These are phyloP conservation scores for Porphyrio hochstetteri DNA, from an alignment of 2,113 vertebrate species.

Conservation along the genomic window DNA sequence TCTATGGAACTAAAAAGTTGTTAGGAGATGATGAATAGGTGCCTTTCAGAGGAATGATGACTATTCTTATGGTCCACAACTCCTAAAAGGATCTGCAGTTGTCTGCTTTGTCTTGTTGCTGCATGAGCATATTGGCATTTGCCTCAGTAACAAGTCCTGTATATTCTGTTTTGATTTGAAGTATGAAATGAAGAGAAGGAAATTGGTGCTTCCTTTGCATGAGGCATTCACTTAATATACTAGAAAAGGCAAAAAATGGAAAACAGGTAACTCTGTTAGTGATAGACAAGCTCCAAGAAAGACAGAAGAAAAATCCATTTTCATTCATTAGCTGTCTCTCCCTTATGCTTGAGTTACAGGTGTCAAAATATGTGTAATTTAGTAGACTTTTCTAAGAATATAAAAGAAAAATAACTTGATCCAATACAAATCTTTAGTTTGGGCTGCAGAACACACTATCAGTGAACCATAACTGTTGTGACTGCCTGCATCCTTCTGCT, in stretches of 20 bases:
- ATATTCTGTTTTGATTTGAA: background rate
- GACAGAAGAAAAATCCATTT: background rate
- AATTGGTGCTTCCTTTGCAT: background rate
- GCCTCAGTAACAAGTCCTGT: background rate
- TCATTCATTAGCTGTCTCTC: background rate
- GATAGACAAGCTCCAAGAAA: background rate
- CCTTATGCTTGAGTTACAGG: background rate
- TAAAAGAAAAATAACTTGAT: slow-evolving; percentile 1
- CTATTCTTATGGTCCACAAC: background rate
- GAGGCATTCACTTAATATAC: background rate
- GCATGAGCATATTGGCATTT: background rate
- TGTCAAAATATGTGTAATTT: slow-evolving; percentile 17
- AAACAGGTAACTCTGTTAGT: background rate
- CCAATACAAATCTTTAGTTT: background rate
- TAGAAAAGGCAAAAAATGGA: background rate
- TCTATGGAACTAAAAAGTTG: background rate
- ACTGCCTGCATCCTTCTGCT: background rate
- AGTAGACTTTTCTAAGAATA: background rate
- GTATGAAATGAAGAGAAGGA: background rate
- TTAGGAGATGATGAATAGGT: background rate
- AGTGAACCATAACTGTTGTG: background rate
- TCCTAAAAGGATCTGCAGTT: background rate
- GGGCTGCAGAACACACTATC: background rate
- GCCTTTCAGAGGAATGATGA: background rate
- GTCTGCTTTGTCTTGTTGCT: background rate